Conservation (phyloP, 2,797 vertebrate species). For the Sparus aurata region DNA sequence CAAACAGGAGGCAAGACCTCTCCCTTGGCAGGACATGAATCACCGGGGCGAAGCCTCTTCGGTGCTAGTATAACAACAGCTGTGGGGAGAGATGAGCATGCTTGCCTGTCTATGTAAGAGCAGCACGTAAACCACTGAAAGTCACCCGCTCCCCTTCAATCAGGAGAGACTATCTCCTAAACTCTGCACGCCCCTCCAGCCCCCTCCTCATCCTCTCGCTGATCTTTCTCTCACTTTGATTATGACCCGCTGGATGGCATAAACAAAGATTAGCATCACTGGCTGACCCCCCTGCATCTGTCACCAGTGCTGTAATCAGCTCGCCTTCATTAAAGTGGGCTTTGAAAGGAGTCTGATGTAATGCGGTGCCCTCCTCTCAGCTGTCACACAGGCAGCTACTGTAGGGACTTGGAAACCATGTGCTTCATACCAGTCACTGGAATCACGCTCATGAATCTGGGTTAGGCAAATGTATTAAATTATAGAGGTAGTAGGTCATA, state of each 20-base stretch:
- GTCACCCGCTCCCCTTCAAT: slow-evolving; percentile 71
- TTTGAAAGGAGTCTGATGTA: slow-evolving; percentile 77
- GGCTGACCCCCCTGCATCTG: slow-evolving; percentile 72
- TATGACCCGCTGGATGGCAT: slow-evolving; percentile 67
- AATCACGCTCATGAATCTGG: slow-evolving; percentile 52
- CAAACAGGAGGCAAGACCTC: slow-evolving; percentile 79
- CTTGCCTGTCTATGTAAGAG: slow-evolving; percentile 75
- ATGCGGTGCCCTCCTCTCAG: slow-evolving; percentile 67
- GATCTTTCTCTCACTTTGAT: slow-evolving; percentile 73
- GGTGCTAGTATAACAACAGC: slow-evolving; percentile 82
- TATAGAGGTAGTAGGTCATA: slow-evolving; percentile 35
- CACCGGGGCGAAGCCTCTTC: slow-evolving; percentile 69
- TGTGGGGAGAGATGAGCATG: slow-evolving; percentile 78
- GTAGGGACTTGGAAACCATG: slow-evolving; percentile 53
- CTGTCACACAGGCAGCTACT: slow-evolving; percentile 69
- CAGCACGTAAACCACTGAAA: slow-evolving; percentile 72
- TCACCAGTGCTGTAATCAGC: slow-evolving; percentile 74
- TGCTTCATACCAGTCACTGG: slow-evolving; percentile 60
- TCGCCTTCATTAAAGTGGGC: slow-evolving; percentile 71
- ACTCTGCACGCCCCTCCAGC: slow-evolving; percentile 29
- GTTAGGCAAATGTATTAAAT: slow-evolving; percentile 53
- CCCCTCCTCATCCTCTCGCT: slow-evolving; percentile 44
- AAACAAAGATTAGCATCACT: slow-evolving; percentile 77
- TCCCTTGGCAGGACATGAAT: slow-evolving; percentile 86
- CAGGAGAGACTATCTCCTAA: slow-evolving; percentile 65